Percentiles rank a stretch among this genome's conserved stretches.
These are phyloP conservation scores for Eutolmus rufibarbis DNA, from an alignment of 2,888 invertebrate species.

Conservation along the genomic window DNA sequence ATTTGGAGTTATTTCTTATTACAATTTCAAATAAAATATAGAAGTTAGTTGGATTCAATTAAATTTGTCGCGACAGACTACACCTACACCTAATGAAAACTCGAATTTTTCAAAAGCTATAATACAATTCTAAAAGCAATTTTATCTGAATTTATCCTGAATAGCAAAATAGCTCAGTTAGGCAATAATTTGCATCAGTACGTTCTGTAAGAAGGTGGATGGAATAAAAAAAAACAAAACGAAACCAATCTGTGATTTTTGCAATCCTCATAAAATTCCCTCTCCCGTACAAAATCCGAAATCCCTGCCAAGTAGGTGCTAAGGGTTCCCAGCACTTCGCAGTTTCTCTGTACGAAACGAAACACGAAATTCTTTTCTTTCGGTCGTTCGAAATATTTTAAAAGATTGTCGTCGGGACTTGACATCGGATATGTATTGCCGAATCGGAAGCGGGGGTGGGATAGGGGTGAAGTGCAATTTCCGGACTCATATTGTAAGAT, in stretches of 20 bases:
- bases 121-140: neutral
- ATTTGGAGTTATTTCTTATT: no score
- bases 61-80: no score
- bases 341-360: neutral
- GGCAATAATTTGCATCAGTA: neutral
- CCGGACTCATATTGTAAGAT: slow-evolving; percentile 15
- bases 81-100: no score
- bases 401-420: neutral
- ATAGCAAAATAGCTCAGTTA: neutral
- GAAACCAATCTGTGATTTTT: neutral
- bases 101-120: no score
- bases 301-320: neutral
- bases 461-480: slow-evolving; percentile 3
- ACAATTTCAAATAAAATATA: no score
- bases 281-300: neutral
- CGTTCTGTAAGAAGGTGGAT: neutral
- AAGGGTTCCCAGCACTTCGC: neutral
- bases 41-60: no score
- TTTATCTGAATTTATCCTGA: neutral
- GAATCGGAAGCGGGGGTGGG: neutral
- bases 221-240: neutral
- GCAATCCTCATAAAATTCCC: neutral
- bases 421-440: neutral
- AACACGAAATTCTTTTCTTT: neutral
- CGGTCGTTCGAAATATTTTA: neutral